A percentile compares a stretch with the other conserved stretches of the same genome.
These are phyloP conservation scores for Sebastes cheni DNA, from an alignment of 2,797 vertebrate species.

Conservation along the genomic window DNA sequence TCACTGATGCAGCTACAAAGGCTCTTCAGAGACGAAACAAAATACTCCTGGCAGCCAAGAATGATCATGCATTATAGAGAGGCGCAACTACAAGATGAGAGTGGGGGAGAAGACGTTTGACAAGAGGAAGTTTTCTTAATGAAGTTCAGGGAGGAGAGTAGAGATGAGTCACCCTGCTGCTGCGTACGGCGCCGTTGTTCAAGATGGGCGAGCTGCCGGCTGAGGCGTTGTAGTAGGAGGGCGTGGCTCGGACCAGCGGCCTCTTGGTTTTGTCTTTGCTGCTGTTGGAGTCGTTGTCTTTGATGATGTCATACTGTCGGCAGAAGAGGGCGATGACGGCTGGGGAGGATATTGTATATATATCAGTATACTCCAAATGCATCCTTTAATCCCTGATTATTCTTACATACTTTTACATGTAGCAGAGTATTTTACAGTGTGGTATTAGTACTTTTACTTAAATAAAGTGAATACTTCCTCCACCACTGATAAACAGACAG, in stretches of 20 bases:
- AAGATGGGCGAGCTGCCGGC: slow-evolving; percentile 85
- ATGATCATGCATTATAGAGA: slow-evolving; percentile 14
- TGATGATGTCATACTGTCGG: slow-evolving; percentile 98
- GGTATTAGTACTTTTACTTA: background rate
- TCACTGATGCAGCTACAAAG: slow-evolving; percentile 45
- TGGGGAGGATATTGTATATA: slow-evolving; percentile 54
- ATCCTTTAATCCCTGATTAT: background rate
- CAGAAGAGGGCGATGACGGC: slow-evolving; percentile 97
- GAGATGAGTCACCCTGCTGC: slow-evolving; percentile 81
- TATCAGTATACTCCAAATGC: background rate
- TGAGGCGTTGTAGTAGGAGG: slow-evolving; percentile 85
- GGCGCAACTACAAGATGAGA: background rate
- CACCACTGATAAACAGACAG: background rate
- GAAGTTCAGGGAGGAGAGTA: background rate
- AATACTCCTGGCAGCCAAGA: slow-evolving; percentile 22
- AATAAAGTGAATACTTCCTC: background rate
- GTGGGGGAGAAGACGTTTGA: background rate
- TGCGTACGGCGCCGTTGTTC: slow-evolving; percentile 85
- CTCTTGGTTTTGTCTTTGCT: slow-evolving; percentile 93
- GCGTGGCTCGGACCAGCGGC: slow-evolving; percentile 82
- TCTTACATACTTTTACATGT: too few species aligned
- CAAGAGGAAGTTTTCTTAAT: background rate
- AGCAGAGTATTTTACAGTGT: too few species aligned
- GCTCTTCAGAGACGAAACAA: slow-evolving; percentile 35
- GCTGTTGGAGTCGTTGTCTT: slow-evolving; percentile 94